Percentiles rank a stretch among this genome's conserved stretches.
Conservation (phyloP, 2,888 invertebrate genomes). For the Zygaena filipendulae region DNA sequence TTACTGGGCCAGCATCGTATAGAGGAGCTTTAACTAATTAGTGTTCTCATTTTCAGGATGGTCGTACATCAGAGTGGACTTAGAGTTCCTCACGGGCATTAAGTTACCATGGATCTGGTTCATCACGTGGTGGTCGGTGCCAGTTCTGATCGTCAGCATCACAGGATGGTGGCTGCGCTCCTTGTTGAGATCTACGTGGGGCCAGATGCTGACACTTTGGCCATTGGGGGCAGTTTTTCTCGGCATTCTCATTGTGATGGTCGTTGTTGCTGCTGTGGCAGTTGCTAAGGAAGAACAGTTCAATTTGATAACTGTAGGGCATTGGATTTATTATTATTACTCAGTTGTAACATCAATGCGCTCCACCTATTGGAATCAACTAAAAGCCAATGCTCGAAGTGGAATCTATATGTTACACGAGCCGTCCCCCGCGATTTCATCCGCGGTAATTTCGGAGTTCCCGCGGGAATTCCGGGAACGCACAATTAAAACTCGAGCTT, state of each 20-base stretch:
- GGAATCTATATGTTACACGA: too few species aligned
- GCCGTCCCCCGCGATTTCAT: too few species aligned
- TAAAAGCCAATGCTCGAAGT: too few species aligned
- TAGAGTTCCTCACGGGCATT: constrained; percentile 50
- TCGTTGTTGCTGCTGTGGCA: constrained; percentile 44
- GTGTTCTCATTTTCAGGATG: constrained; percentile 46
- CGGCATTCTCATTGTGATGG: constrained; percentile 39
- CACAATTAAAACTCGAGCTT: too few species aligned
- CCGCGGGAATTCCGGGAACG: too few species aligned
- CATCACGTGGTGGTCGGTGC: constrained; percentile 43
- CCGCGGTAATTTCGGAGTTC: too few species aligned
- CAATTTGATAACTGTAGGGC: constrained; percentile 47
- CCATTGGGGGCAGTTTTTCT: constrained; percentile 39
- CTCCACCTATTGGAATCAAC: too few species aligned
- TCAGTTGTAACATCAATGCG: too few species aligned
- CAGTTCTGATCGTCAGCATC: constrained; percentile 37
- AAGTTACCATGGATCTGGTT: constrained; percentile 45
- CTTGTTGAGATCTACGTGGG: constrained; percentile 31
- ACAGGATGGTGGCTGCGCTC: constrained; percentile 55
- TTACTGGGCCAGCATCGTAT: too few species aligned
- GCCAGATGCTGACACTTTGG: constrained; percentile 36
- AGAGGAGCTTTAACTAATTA: too few species aligned
- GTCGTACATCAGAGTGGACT: constrained; percentile 44
- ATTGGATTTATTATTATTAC: too few species aligned
- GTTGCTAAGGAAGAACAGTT: constrained; percentile 58